Conservation (phyloP, 1,140 invertebrate species). For the Episyrphus balteatus region DNA sequence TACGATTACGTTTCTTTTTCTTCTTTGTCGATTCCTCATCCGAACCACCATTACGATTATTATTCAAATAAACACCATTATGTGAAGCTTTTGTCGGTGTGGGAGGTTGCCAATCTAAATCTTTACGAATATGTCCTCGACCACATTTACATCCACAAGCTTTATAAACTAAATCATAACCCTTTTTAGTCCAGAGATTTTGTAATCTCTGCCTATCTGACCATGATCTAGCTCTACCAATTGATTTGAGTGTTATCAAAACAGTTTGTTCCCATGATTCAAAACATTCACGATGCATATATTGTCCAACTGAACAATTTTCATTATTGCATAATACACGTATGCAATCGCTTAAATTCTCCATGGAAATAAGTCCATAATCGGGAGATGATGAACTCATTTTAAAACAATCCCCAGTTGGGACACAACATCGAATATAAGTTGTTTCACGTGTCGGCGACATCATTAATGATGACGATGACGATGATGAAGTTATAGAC, state of each 20-base stretch:
- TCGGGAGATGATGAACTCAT: constrained; percentile 39
- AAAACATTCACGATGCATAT: constrained; percentile 94
- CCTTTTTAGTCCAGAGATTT: constrained; percentile 95
- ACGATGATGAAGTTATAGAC: not conserved
- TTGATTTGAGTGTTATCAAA: constrained; percentile 76
- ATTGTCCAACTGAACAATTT: constrained; percentile 70
- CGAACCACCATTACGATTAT: constrained; percentile 7
- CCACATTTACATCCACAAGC: constrained; percentile 81
- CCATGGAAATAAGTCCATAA: constrained; percentile 50
- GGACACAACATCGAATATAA: constrained; percentile 61
- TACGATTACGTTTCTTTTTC: constrained; percentile 56
- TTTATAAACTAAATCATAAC: constrained; percentile 86
- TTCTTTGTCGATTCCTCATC: constrained; percentile 53
- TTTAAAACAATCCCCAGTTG: constrained; percentile 63
- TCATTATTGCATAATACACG: constrained; percentile 94
- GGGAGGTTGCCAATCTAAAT: constrained; percentile 80
- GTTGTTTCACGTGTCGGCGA: constrained; percentile 12
- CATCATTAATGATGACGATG: constrained; percentile 6
- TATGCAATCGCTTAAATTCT: constrained; percentile 67
- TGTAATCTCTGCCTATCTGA: constrained; percentile 86
- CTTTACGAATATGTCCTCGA: constrained; percentile 85
- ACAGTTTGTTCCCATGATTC: constrained; percentile 84
- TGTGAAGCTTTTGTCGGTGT: constrained; percentile 35
- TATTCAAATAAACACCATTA: constrained; percentile 15
- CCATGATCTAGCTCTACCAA: constrained; percentile 83